Conservation (phyloP, 1,140 invertebrate genomes). For the Theocolax elegans region DNA sequence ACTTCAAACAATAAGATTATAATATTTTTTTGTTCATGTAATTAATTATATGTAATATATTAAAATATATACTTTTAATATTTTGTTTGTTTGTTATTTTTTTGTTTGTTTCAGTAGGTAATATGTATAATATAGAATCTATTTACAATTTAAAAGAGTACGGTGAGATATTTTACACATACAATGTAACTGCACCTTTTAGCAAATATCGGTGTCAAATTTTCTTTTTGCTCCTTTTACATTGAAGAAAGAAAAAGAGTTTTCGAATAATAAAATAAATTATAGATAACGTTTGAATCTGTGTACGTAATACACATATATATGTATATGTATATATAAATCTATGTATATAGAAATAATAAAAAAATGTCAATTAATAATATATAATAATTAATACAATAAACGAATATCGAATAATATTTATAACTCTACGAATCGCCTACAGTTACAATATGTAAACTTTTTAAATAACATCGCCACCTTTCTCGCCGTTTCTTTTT, state of each 20-base stretch:
- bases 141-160: slow-evolving; percentile 51
- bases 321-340: too few relatives aligned
- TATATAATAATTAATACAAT: slow-evolving; percentile 48
- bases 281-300: too few relatives aligned
- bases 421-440: background rate
- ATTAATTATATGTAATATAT: slow-evolving; percentile 65
- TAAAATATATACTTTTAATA: slow-evolving; percentile 66
- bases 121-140: slow-evolving; percentile 52
- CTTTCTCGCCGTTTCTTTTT: background rate
- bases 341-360: slow-evolving; percentile 44
- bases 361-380: slow-evolving; percentile 44
- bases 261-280: slow-evolving; percentile 19
- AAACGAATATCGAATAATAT: slow-evolving; percentile 20
- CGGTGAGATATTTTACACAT: slow-evolving; percentile 48
- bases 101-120: slow-evolving; percentile 50
- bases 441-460: slow-evolving; percentile 6
- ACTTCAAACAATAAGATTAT: slow-evolving; percentile 66
- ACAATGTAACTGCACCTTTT: slow-evolving; percentile 62
- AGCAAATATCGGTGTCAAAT: slow-evolving; percentile 54
- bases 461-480: background rate
- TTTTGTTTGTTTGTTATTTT: too few relatives aligned
- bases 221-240: slow-evolving; percentile 21
- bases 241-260: background rate
- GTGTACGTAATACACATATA: too few relatives aligned
- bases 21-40: slow-evolving; percentile 60